Base-by-base conservation (phyloP, 2,888 invertebrate genomes). In the Epiperipatus broadwayi region DNA sequence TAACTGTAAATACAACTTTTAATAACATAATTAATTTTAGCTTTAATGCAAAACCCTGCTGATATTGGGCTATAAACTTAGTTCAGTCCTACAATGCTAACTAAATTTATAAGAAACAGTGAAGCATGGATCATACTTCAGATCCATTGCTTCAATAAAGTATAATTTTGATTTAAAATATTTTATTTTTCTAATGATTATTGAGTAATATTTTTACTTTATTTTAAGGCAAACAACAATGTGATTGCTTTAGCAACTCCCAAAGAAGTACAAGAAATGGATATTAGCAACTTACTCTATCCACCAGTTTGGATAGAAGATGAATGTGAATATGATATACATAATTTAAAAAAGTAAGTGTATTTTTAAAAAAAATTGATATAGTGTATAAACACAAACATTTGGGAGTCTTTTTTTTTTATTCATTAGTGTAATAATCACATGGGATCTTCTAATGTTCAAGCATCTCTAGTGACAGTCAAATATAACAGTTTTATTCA, bases 221-320 rank as follows among this genome's bases (percentile, higher is more conserved):
- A n/a, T n/a, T n/a, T n/a, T n/a, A n/a, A n/a, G n/a, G n/a, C 78
- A 14, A 76, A 75, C 48, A 70, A 73, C 37, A 81, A 84, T 22
- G 64, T 80, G 45, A 71, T 97, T 48, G 81, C 89, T 1, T 70
- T 97, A 48, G 84, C 93, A 4, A 97, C 93, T 32, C 83, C 87
- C 0, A 74, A 89, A 40, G 97, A 97, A 61, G 75, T 97, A 8
- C 89, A 95, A 56, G 97, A 99, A 65, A 77, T 97, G 72, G 93
- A 95, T 61, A 87, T 97, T 50, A 79, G 85, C 0, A 65, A 85
- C 34, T 65, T 97, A 20, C 65, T 80, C n/a, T 80, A 85, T 52
- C 76, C 85, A 39, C 79, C 83, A 5, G 75, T 75, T 45, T 95
- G 93, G 91, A 70, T 89, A 42, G 85, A 89, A 62, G 91, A 95